These are phyloP conservation scores for Campylorhamphus procurvoides DNA, from an alignment of 2,113 vertebrate species.

Conservation along the genomic window DNA sequence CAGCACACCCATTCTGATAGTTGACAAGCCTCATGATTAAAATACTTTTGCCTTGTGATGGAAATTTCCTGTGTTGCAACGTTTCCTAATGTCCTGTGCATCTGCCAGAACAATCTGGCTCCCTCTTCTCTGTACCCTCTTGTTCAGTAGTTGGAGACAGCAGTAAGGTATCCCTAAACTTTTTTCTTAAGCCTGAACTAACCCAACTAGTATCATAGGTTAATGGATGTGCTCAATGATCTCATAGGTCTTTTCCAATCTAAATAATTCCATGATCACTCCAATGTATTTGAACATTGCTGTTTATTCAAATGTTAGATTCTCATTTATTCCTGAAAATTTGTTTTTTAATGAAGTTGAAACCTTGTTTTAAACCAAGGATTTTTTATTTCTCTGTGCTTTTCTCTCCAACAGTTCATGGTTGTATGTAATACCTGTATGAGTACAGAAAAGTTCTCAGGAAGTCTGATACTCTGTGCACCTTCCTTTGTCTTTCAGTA, in stretches of 20 bases:
- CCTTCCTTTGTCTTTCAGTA: background rate
- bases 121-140: background rate
- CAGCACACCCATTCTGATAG: background rate
- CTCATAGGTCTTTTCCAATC: background rate
- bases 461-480: background rate
- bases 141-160: background rate
- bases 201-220: background rate
- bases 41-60: background rate
- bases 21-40: background rate
- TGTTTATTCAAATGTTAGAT: background rate
- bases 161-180: background rate
- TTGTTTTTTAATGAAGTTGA: background rate
- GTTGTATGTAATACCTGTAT: background rate
- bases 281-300: background rate
- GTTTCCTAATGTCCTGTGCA: background rate
- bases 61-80: constrained; percentile 4
- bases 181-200: background rate
- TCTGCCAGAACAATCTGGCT: background rate
- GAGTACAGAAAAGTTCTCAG: background rate
- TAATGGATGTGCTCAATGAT: background rate
- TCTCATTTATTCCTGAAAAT: background rate
- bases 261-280: background rate
- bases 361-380: background rate
- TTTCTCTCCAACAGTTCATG: background rate
- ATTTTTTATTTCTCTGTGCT: background rate